Conservation (phyloP, 92 coral and sea anemone genomes). For the Micromussa lordhowensis region DNA sequence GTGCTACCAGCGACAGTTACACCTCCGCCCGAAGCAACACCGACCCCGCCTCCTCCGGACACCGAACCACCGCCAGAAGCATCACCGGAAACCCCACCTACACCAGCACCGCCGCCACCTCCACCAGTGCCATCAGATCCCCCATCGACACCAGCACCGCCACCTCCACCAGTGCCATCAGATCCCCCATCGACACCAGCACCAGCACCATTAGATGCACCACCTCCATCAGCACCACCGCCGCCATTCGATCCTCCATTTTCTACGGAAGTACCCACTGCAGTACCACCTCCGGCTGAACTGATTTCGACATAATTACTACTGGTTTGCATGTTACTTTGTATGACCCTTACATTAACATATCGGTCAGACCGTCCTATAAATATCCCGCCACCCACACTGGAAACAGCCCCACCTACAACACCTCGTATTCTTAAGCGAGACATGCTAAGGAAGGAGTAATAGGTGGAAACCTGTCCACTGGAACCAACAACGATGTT, state of each 20-base stretch:
- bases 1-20: conserved; percentile 11
- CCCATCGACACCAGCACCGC: conserved; percentile 40
- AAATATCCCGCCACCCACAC: neutral
- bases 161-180: neutral
- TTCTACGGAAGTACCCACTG: too few species aligned
- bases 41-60: too few species aligned
- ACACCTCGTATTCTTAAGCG: neutral
- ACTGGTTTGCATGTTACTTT: neutral
- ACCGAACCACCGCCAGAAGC: neutral
- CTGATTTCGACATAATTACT: neutral
- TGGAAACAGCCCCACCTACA: too few species aligned
- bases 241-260: too few species aligned
- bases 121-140: neutral
- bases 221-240: too few species aligned
- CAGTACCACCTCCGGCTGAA: conserved; percentile 13
- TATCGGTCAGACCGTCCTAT: neutral
- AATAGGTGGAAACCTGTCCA: conserved; percentile 6
- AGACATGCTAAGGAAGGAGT: neutral
- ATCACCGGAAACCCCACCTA: neutral
- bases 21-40: neutral
- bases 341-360: neutral
- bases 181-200: too few species aligned
- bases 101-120: neutral
- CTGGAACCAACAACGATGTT: conserved; percentile 3
- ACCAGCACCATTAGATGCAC: too few species aligned